Evolutionary conservation across 1,140 invertebrate genomes (phyloP).

Genomic region (Leptopilina clavipes): DNA sequence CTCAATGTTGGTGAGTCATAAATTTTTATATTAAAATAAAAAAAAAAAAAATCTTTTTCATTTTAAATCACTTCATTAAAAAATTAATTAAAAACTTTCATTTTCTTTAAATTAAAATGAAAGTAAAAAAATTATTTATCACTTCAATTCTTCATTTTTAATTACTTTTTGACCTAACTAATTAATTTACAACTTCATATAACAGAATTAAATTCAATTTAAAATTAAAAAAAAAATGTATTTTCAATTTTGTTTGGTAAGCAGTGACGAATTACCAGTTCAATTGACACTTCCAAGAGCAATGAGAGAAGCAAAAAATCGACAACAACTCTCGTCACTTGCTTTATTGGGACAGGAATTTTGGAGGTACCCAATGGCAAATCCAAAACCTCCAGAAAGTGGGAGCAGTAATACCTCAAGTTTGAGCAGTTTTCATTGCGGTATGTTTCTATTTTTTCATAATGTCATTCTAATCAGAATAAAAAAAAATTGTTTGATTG

Average conservation of each 20-base stretch:
- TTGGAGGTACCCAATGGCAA: slow-evolving; percentile 91
- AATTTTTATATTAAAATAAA: slow-evolving; percentile 41
- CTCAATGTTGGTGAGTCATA: slow-evolving; percentile 87
- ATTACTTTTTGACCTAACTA: too few species aligned
- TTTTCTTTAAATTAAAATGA: too few species aligned
- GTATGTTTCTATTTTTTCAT: slow-evolving; percentile 54
- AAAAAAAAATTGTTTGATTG: neutral
- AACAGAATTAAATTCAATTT: too few species aligned
- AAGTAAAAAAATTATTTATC: too few species aligned
- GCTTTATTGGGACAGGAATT: slow-evolving; percentile 95
- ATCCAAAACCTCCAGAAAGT: slow-evolving; percentile 76
- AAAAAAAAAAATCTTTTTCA: slow-evolving; percentile 22
- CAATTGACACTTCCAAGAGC: slow-evolving; percentile 89
- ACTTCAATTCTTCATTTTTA: too few species aligned
- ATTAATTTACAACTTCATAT: too few species aligned
- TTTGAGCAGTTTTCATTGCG: slow-evolving; percentile 71
- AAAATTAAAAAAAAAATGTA: neutral
- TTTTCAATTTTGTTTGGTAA: slow-evolving; percentile 42
- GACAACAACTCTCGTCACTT: slow-evolving; percentile 91
- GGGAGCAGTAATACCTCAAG: slow-evolving; percentile 73
- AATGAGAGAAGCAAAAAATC: slow-evolving; percentile 88
- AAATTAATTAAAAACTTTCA: too few species aligned
- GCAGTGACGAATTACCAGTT: slow-evolving; percentile 94
- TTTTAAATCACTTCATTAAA: neutral
- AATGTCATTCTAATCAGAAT: neutral